Percentiles rank a stretch among this genome's conserved stretches.
Evolutionary conservation across 2,113 vertebrate species (phyloP).

Genomic region (Telmatochromis sp.): DNA sequence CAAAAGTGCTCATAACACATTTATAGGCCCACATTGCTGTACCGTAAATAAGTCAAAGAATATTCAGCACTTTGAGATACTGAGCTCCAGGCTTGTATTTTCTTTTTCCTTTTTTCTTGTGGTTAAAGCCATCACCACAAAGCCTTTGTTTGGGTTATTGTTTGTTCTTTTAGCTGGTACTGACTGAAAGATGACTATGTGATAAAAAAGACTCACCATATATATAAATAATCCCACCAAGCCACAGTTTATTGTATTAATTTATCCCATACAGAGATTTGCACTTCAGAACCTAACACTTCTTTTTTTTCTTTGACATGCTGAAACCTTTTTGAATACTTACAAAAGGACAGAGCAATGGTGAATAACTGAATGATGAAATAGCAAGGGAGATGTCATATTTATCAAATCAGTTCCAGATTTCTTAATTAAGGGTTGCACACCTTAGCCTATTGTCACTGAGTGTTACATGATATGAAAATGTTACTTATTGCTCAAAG

Average conservation of each 20-base stretch:
- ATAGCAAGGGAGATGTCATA: background rate
- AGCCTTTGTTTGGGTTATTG: background rate
- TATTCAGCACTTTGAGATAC: background rate
- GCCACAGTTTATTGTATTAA: background rate
- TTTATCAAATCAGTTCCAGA: background rate
- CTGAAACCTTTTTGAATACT: background rate
- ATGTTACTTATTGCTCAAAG: background rate
- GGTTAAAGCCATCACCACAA: background rate
- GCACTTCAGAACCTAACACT: background rate
- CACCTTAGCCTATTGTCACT: background rate
- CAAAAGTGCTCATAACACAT: background rate
- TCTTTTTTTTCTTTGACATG: background rate
- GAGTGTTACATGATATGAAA: background rate
- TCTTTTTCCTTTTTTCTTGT: background rate
- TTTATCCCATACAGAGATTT: background rate
- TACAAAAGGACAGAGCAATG: background rate
- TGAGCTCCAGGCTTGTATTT: background rate
- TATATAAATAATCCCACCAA: background rate
- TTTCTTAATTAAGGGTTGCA: background rate
- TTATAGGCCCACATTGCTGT: background rate
- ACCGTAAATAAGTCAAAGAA: background rate
- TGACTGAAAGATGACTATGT: background rate
- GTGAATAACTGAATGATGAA: background rate
- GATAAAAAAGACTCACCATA: background rate
- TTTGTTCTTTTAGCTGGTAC: background rate